A percentile compares a stretch with the other conserved stretches of the same genome.
Evolutionary conservation across 2,797 vertebrate genomes (phyloP).

Genomic region (Myripristis jacobus): DNA sequence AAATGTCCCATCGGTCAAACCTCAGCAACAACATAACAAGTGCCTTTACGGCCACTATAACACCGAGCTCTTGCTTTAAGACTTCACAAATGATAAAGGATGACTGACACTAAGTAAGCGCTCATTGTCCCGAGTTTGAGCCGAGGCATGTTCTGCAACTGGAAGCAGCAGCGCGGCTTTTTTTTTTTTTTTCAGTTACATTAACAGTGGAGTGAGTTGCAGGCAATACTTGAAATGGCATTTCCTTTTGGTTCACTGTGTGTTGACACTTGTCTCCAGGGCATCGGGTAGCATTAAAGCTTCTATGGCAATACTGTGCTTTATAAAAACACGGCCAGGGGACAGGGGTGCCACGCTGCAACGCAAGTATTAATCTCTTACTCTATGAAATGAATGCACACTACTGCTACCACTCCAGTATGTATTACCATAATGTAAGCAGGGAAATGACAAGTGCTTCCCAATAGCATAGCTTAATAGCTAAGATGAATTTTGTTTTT

Average conservation of each 20-base stretch:
- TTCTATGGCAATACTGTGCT: slow-evolving; percentile 73
- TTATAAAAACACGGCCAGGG: slow-evolving; percentile 66
- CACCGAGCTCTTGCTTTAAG: slow-evolving; percentile 45
- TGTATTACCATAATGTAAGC: slow-evolving; percentile 63
- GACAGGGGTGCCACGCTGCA: slow-evolving; percentile 43
- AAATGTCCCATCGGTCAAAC: slow-evolving; percentile 62
- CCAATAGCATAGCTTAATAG: slow-evolving; percentile 34
- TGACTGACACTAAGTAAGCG: slow-evolving; percentile 67
- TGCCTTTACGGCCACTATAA: slow-evolving; percentile 30
- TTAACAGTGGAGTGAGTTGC: slow-evolving; percentile 53
- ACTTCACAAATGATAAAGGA: slow-evolving; percentile 54
- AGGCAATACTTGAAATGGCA: slow-evolving; percentile 67
- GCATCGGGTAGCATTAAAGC: slow-evolving; percentile 64
- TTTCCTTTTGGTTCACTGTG: slow-evolving; percentile 63
- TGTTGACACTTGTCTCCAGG: slow-evolving; percentile 73
- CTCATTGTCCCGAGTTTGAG: slow-evolving; percentile 36
- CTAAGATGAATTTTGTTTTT: slow-evolving; percentile 21
- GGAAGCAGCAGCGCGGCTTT: slow-evolving; percentile 16
- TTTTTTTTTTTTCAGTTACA: slow-evolving; percentile 29
- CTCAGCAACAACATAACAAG: slow-evolving; percentile 53
- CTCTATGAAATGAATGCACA: slow-evolving; percentile 59
- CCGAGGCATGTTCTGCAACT: slow-evolving; percentile 43
- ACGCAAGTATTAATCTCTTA: slow-evolving; percentile 65
- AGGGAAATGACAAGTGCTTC: slow-evolving; percentile 29
- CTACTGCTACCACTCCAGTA: slow-evolving; percentile 33